Percentiles rank a stretch among this genome's conserved stretches.
These are phyloP conservation scores for Apostichopus californicus DNA, from an alignment of 35 echinoderm and acorn worm species.

Conservation along the genomic window DNA sequence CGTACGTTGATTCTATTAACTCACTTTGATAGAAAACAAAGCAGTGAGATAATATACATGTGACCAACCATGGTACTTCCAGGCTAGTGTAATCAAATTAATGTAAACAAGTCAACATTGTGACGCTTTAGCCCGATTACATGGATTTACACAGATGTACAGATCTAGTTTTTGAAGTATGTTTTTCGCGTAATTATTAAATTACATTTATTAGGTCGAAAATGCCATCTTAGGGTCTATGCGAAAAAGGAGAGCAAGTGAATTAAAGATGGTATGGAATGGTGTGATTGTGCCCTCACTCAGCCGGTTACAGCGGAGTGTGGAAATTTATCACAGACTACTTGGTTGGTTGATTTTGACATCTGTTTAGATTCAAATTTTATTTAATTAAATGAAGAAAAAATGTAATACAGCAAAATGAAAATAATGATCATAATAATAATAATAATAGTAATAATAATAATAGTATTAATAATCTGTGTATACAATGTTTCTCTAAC, in stretches of 20 bases:
- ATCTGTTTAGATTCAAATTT: neutral
- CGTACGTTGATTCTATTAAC: constrained; percentile 31
- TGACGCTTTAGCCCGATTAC: constrained; percentile 7
- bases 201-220: constrained; percentile 28
- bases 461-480: too few species aligned
- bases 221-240: neutral
- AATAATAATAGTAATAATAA: neutral
- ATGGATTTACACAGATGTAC: neutral
- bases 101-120: constrained; percentile 9
- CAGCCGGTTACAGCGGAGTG: too few species aligned
- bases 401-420: neutral
- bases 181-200: constrained; percentile 40
- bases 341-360: neutral
- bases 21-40: constrained; percentile 25
- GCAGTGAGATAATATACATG: neutral
- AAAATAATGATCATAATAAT: neutral
- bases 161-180: neutral
- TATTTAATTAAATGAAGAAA: neutral
- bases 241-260: too few species aligned
- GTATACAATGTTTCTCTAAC: too few species aligned
- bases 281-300: too few species aligned
- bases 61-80: neutral
- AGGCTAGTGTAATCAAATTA: constrained; percentile 7
- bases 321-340: too few species aligned
- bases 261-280: too few species aligned